Evolutionary conservation across 1,140 invertebrate genomes (phyloP).

Genomic region (Amphibalanus amphitrite): DNA sequence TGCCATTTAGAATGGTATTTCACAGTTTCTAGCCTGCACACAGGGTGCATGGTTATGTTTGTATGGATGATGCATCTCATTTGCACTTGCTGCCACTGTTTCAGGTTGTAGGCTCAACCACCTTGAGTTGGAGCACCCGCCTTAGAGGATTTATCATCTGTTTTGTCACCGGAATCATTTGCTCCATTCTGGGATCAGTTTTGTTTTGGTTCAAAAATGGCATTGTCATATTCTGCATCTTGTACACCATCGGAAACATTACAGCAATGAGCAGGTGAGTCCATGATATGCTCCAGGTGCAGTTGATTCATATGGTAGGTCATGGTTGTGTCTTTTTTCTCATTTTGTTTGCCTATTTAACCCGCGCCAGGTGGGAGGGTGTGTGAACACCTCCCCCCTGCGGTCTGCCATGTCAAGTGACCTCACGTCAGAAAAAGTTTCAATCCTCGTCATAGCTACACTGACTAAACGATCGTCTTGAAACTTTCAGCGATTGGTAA

Average conservation of each 20-base stretch:
- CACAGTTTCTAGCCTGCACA: neutral
- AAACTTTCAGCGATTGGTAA: no score
- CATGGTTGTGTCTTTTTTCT: constrained; percentile 13
- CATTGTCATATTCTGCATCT: constrained; percentile 52
- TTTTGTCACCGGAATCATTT: constrained; percentile 51
- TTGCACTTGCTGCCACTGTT: neutral
- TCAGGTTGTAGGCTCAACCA: constrained; percentile 50
- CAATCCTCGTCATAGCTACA: no score
- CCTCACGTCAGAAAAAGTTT: no score
- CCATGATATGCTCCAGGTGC: constrained; percentile 12
- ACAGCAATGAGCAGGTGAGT: constrained; percentile 50
- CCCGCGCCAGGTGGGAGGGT: constrained; percentile 12
- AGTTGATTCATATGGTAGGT: no score
- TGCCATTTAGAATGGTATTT: neutral
- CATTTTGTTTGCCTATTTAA: constrained; percentile 12
- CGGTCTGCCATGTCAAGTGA: no score
- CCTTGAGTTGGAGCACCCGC: constrained; percentile 66
- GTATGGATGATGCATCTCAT: constrained; percentile 9
- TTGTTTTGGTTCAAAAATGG: constrained; percentile 49
- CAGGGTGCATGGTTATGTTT: neutral
- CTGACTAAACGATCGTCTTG: no score
- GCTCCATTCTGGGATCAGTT: constrained; percentile 49
- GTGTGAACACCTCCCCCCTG: no score
- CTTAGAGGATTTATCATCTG: constrained; percentile 68
- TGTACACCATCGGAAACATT: constrained; percentile 70